Conservation (phyloP, 2,888 invertebrate genomes). For the Ganaspis brasiliensis region DNA sequence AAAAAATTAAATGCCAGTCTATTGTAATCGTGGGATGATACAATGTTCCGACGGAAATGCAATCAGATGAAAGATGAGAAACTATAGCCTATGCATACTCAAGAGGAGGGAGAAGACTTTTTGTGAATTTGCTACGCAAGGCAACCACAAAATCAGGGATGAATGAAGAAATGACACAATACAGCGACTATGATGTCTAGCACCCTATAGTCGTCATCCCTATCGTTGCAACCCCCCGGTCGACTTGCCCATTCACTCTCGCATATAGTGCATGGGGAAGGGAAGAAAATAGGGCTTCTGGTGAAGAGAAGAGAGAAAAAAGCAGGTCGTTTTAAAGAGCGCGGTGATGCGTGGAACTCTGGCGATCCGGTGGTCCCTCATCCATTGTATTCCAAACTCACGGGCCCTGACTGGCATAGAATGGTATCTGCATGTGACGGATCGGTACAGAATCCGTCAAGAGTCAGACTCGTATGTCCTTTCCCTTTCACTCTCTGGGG, state of each 20-base stretch:
- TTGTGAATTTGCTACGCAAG: slow-evolving; percentile 78
- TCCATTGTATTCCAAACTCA: slow-evolving; percentile 69
- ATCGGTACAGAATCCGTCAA: slow-evolving; percentile 68
- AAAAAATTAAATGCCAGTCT: background rate
- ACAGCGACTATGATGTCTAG: slow-evolving; percentile 57
- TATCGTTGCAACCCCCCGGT: slow-evolving; percentile 59
- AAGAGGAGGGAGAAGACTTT: slow-evolving; percentile 62
- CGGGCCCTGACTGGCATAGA: slow-evolving; percentile 63
- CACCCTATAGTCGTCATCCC: slow-evolving; percentile 59
- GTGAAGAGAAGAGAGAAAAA: slow-evolving; percentile 76
- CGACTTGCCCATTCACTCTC: slow-evolving; percentile 69
- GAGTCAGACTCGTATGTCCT: slow-evolving; percentile 59
- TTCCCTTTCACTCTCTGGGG: slow-evolving; percentile 2
- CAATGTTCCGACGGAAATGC: background rate
- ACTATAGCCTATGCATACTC: slow-evolving; percentile 56
- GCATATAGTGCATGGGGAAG: slow-evolving; percentile 29
- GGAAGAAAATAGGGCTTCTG: slow-evolving; percentile 76
- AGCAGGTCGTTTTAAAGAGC: slow-evolving; percentile 78
- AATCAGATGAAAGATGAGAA: slow-evolving; percentile 30
- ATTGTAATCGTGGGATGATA: background rate
- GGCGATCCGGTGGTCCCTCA: slow-evolving; percentile 64
- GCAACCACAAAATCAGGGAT: slow-evolving; percentile 80
- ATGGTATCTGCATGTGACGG: slow-evolving; percentile 75
- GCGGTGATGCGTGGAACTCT: slow-evolving; percentile 76
- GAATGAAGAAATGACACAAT: slow-evolving; percentile 80